Evolutionary conservation across 2,888 invertebrate species (phyloP), one percentile per base, ranked within the genome.

Genomic region (Carpatolechia fugitivella): DNA sequence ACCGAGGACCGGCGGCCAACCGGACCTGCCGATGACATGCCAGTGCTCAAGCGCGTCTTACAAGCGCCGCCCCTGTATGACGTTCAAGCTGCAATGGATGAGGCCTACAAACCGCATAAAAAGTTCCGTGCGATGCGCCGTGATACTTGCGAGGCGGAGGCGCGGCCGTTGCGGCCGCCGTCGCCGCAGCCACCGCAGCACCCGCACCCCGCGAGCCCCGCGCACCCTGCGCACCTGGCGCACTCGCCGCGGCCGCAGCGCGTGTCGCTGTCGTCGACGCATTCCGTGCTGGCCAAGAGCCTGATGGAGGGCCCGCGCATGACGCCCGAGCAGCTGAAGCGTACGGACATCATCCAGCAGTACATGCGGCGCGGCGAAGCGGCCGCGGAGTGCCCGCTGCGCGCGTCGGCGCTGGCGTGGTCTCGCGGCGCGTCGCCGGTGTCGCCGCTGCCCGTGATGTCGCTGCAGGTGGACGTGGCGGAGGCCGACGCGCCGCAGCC

Each of bases 21-120:
- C 30, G 92, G 92, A 65, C 92, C 93, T 54, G 93, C 94, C 20
- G 96, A 96, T 77, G 97, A 97, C 73, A 98, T 98, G 97, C 97
- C 98, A 3, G 97, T 98, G 65, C 88, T 98, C 68, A 98, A 98
- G 80, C 93, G 97, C 52, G 98, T 97, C 1, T 91, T 98, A 16
- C 97, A 98, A 78, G 97, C 98, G 0, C 98, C 98, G 0, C 98
- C 97, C 0, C 88, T 97, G 6, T 96, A 97, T 82, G 97, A 97
- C 76, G 96, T 97, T 55, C 95, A 96, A 76, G 95, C 96, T 1
- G 85, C 98, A 56, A 97, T 98, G 97, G 97, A 97, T 80, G 97
- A 97, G 85, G 97, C 97, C 13, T 98, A 98, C 90, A 97, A 97
- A 80, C 97, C 97, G 59, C 98, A 98, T 91, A 98, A 98, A 86